These are phyloP conservation scores for Axis porcinus DNA, from an alignment of 2,113 vertebrate genomes.

Conservation along the genomic window DNA sequence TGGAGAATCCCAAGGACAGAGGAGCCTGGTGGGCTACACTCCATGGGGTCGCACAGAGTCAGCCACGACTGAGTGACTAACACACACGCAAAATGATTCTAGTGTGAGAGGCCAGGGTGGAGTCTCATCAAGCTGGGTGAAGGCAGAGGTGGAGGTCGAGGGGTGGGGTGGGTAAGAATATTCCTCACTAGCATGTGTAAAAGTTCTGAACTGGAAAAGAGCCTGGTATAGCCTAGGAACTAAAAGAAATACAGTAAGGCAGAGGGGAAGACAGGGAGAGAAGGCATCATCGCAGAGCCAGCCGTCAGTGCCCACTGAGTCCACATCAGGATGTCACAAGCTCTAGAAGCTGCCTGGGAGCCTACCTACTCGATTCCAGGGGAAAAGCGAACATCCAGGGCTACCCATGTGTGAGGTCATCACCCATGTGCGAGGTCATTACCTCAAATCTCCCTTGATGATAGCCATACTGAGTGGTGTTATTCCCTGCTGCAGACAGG, in stretches of 20 bases:
- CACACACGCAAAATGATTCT: neutral
- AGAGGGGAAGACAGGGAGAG: neutral
- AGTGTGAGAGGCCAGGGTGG: neutral
- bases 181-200: neutral
- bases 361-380: rapidly evolving
- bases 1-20: neutral
- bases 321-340: neutral
- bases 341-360: neutral
- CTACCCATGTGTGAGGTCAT: neutral
- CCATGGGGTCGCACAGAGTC: neutral
- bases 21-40: neutral
- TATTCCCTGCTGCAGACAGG: neutral
- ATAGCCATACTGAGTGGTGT: neutral
- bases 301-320: neutral
- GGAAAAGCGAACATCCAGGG: neutral
- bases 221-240: neutral
- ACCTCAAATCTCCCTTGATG: neutral
- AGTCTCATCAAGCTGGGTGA: neutral
- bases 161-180: neutral
- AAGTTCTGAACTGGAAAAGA: neutral
- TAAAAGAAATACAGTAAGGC: neutral
- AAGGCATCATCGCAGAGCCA: neutral
- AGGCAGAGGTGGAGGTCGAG: neutral
- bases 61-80: neutral
- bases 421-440: neutral